phyloP scores from a whole-genome alignment of 2,113 vertebrate genomes.

The Sander lucioperca region DNA sequence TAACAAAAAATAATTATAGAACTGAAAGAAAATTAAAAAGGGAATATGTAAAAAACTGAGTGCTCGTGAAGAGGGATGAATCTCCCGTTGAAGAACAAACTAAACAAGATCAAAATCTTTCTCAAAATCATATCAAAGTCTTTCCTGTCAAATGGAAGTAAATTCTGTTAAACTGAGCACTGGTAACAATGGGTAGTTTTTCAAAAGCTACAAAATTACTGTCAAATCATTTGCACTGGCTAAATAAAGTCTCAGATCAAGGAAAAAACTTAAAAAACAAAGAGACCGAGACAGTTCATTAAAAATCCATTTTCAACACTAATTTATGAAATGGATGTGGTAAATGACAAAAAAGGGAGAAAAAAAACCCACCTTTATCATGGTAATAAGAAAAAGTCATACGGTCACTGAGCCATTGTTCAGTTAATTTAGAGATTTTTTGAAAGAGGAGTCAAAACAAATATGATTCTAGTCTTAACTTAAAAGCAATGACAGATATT shows the following conservation, averaged over 20 bases:
- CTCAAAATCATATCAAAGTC: slow-evolving; percentile 36
- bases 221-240: slow-evolving; percentile 12
- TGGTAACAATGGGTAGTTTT: slow-evolving; percentile 1
- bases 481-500: neutral
- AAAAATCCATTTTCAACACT: slow-evolving; percentile 27
- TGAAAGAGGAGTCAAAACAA: slow-evolving; percentile 14
- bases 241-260: neutral
- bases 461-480: neutral
- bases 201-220: slow-evolving; percentile 46
- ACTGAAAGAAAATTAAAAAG: slow-evolving; percentile 32
- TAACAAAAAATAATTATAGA: slow-evolving; percentile 21
- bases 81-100: slow-evolving; percentile 2
- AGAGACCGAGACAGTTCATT: slow-evolving; percentile 24
- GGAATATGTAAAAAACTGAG: slow-evolving; percentile 28
- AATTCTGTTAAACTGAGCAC: slow-evolving; percentile 5
- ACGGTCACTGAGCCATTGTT: neutral
- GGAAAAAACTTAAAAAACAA: slow-evolving; percentile 19
- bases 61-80: slow-evolving; percentile 2
- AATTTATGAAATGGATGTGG: slow-evolving; percentile 26
- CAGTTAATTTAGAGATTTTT: neutral
- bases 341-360: neutral
- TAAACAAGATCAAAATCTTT: slow-evolving; percentile 17
- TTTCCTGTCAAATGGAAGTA: slow-evolving; percentile 38
- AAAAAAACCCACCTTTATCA: neutral
- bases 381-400: slow-evolving; percentile 2